These are phyloP conservation scores for Channa striata DNA, from an alignment of 2,797 vertebrate genomes.

Conservation along the genomic window DNA sequence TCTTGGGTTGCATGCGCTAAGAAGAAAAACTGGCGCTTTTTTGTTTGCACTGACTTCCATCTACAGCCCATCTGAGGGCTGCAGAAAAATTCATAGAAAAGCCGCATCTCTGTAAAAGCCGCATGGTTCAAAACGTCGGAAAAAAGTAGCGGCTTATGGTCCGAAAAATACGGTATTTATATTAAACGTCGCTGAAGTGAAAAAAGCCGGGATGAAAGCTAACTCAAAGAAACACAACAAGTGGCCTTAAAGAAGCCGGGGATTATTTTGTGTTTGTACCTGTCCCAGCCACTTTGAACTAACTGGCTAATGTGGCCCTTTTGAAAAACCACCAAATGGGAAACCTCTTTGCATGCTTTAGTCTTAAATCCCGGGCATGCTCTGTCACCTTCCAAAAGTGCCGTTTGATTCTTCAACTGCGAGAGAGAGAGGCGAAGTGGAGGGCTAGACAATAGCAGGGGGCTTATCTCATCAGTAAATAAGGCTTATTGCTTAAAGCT, in stretches of 20 bases:
- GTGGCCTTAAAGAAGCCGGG: slow-evolving; percentile 1
- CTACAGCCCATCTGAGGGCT: too few relatives aligned
- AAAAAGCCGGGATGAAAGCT: slow-evolving; percentile 12
- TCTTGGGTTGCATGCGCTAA: too few relatives aligned
- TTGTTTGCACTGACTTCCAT: too few relatives aligned
- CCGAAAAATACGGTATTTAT: too few relatives aligned
- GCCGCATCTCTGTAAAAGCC: too few relatives aligned
- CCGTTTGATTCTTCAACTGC: slow-evolving; percentile 85
- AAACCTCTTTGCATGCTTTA: slow-evolving; percentile 87
- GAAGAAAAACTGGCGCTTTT: too few relatives aligned
- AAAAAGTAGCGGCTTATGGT: too few relatives aligned
- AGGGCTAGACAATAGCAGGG: slow-evolving; percentile 85
- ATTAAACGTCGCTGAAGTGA: not conserved
- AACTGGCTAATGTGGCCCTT: slow-evolving; percentile 83
- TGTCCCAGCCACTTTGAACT: slow-evolving; percentile 83
- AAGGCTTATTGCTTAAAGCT: slow-evolving; percentile 88
- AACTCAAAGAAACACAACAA: slow-evolving; percentile 30
- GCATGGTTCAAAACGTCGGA: too few relatives aligned
- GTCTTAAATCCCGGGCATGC: slow-evolving; percentile 89
- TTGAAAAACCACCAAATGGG: slow-evolving; percentile 88
- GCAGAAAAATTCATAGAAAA: too few relatives aligned
- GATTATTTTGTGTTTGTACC: slow-evolving; percentile 73
- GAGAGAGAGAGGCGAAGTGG: slow-evolving; percentile 87
- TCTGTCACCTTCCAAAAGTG: slow-evolving; percentile 92
- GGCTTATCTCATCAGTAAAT: slow-evolving; percentile 93